phyloP scores from a whole-genome alignment of 2,797 vertebrate genomes.

The Manis crassicaudata region DNA sequence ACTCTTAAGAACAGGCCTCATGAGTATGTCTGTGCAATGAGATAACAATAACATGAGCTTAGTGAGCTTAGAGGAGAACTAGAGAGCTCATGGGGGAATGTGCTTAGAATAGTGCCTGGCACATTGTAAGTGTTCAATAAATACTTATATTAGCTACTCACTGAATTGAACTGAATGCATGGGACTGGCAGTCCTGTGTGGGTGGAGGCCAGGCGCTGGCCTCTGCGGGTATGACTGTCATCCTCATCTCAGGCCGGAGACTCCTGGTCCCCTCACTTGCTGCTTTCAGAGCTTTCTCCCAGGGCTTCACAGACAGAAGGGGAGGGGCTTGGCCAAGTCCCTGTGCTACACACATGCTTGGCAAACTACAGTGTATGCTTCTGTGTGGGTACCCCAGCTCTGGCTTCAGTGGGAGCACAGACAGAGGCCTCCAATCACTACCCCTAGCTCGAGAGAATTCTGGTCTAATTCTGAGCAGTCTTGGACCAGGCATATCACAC shows the following conservation, averaged over 20 bases:
- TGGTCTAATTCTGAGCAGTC: background rate
- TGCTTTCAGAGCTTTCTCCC: background rate
- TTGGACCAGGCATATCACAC: background rate
- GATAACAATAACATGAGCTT: fast-evolving
- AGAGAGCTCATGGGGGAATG: fast-evolving
- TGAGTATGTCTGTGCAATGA: background rate
- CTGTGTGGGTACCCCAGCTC: background rate
- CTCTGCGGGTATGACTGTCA: background rate
- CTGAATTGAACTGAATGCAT: fast-evolving
- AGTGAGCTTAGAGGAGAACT: background rate
- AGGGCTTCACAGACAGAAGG: background rate
- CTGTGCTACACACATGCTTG: fast-evolving
- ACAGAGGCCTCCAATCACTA: background rate
- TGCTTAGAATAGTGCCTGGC: background rate
- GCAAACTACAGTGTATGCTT: background rate
- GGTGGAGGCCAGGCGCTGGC: background rate
- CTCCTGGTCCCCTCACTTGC: background rate
- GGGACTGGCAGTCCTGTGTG: background rate
- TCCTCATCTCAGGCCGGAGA: background rate
- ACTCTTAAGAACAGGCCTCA: background rate
- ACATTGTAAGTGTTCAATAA: fast-evolving
- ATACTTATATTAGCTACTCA: background rate
- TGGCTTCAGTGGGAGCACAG: background rate
- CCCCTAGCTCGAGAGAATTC: background rate
- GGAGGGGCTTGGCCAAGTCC: background rate